Evolutionary conservation across 30 jellyfish, hydroid and myxozoan species (phyloP).

Genomic region (Catostylus mosaicus): DNA sequence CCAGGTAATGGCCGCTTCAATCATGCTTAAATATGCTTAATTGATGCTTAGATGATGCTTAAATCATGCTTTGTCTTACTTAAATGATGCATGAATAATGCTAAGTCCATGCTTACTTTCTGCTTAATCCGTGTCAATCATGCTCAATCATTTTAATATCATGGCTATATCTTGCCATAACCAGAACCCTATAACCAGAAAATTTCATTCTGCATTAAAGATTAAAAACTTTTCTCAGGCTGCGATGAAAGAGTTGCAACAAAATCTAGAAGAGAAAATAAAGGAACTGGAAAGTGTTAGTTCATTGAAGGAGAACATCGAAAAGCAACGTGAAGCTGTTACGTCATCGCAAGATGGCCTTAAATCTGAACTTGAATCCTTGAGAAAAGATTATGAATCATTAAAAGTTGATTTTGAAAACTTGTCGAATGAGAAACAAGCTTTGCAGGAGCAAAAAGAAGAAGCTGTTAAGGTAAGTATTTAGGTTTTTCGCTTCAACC

Average conservation of each 20-base stretch:
- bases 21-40: too few relatives aligned
- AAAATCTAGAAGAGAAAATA: conserved; percentile 26
- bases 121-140: too few relatives aligned
- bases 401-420: conserved; percentile 1
- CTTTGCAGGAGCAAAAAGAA: conserved; percentile 9
- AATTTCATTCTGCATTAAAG: too few relatives aligned
- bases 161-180: too few relatives aligned
- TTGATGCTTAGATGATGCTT: too few relatives aligned
- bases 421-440: conserved; percentile 18
- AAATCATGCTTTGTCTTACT: too few relatives aligned
- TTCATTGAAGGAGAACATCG: conserved; percentile 1
- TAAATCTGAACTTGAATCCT: conserved; percentile 21
- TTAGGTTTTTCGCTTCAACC: too few relatives aligned
- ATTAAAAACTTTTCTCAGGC: conserved; percentile 21
- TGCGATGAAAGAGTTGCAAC: conserved; percentile 19
- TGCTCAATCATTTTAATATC: too few relatives aligned
- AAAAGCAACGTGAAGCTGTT: neutral
- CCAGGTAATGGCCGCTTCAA: conserved; percentile 13
- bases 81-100: too few relatives aligned
- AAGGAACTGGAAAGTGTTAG: conserved; percentile 20
- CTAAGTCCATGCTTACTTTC: too few relatives aligned
- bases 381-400: conserved; percentile 32
- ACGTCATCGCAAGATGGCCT: conserved; percentile 27
- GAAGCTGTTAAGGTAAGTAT: conserved; percentile 4
- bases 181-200: too few relatives aligned